Percentiles rank a stretch among this genome's conserved stretches.
These are phyloP conservation scores for Hypercompe scribonia DNA, from an alignment of 2,888 invertebrate genomes.

Conservation along the genomic window DNA sequence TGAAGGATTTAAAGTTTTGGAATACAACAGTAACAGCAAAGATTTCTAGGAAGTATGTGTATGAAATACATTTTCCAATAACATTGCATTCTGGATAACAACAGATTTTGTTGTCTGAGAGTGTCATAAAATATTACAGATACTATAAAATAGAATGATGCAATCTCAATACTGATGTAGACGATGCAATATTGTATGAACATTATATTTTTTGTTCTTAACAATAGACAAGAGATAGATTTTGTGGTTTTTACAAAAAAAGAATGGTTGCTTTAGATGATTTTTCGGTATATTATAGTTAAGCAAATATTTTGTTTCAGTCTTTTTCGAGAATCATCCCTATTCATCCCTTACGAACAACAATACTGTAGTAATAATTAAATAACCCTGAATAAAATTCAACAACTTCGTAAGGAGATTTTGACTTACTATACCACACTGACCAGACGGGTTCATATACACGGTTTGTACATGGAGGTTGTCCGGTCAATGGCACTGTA, in stretches of 20 bases:
- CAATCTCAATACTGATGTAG: constrained; percentile 17
- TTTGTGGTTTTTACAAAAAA: neutral
- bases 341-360: too few relatives aligned
- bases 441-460: too few relatives aligned
- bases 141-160: constrained; percentile 29
- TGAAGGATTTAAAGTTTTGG: neutral
- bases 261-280: too few relatives aligned
- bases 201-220: constrained; percentile 29
- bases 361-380: too few relatives aligned
- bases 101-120: constrained; percentile 22
- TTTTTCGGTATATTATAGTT: too few relatives aligned
- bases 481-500: too few relatives aligned
- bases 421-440: too few relatives aligned
- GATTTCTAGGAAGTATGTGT: neutral
- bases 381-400: too few relatives aligned
- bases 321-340: too few relatives aligned
- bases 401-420: too few relatives aligned
- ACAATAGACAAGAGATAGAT: neutral
- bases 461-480: too few relatives aligned
- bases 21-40: neutral
- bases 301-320: too few relatives aligned
- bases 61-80: neutral
- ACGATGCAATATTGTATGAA: constrained; percentile 36
- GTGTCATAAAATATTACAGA: constrained; percentile 38
- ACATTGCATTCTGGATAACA: constrained; percentile 21